Evolutionary conservation across 2,113 vertebrate genomes (phyloP).

Genomic region (Calypte anna): DNA sequence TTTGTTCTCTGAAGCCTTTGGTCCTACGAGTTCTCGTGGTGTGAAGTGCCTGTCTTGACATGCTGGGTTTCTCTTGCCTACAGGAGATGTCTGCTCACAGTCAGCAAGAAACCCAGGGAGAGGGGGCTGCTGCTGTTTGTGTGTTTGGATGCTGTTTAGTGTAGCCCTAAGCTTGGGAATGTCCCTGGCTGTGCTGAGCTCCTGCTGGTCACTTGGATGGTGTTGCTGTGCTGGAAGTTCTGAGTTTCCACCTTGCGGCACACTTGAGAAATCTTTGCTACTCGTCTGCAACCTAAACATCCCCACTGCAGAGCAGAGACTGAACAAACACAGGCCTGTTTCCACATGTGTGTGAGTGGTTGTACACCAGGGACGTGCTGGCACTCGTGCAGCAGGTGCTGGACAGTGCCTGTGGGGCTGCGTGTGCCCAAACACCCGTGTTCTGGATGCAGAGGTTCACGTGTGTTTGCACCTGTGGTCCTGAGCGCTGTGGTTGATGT

Average conservation of each 20-base stretch:
- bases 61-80: background rate
- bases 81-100: background rate
- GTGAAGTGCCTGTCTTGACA: constrained; percentile 14
- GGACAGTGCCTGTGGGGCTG: background rate
- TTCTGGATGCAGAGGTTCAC: background rate
- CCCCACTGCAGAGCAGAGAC: background rate
- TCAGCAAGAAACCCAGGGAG: background rate
- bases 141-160: background rate
- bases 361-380: background rate
- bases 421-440: background rate
- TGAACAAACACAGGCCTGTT: background rate
- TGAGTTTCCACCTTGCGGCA: background rate
- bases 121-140: background rate
- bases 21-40: background rate
- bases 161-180: background rate
- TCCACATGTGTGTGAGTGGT: background rate
- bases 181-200: background rate
- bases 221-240: accelerated
- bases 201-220: background rate
- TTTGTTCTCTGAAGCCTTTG: constrained; percentile 32
- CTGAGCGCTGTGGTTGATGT: background rate
- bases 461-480: background rate
- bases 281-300: background rate
- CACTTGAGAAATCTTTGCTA: background rate
- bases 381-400: background rate